These are phyloP conservation scores for Pristionchus maxplancki DNA, from an alignment of 2,888 invertebrate genomes.

Conservation along the genomic window DNA sequence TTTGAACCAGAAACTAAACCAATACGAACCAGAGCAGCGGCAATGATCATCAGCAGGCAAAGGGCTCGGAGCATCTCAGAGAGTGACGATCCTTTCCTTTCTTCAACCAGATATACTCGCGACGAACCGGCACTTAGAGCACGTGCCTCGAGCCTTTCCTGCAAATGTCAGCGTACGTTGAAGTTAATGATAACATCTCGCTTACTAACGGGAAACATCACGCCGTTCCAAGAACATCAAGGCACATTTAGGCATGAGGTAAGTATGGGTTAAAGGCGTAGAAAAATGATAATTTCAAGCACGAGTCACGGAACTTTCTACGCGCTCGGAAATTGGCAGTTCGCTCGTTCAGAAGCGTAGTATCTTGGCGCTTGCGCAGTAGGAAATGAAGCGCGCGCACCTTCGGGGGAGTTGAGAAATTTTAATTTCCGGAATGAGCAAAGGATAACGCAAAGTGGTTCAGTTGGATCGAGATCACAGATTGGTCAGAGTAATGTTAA, in stretches of 20 bases:
- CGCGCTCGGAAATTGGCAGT: not conserved
- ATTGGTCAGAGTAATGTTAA: not conserved
- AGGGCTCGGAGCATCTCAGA: not conserved
- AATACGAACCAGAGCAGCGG: not conserved
- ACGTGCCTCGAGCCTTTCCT: not conserved
- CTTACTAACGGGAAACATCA: not conserved
- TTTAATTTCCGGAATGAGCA: not conserved
- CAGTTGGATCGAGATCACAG: not conserved
- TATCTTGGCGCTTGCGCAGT: not conserved
- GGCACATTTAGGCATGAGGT: not conserved
- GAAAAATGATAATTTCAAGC: not conserved
- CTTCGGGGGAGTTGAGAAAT: not conserved
- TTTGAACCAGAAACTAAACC: not conserved
- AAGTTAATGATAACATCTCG: not conserved
- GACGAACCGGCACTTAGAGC: not conserved
- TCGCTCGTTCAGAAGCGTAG: not conserved
- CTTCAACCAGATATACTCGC: not conserved
- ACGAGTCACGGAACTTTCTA: not conserved
- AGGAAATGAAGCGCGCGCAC: not conserved
- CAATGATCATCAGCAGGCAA: not conserved
- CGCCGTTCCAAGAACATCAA: not conserved
- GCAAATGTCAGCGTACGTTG: not conserved
- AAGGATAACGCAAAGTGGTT: not conserved
- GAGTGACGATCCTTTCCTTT: not conserved
- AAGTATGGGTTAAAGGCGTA: not conserved